A percentile compares a stretch with the other conserved stretches of the same genome.
These are phyloP conservation scores for Acleris cristana DNA, from an alignment of 2,888 invertebrate species.

Conservation along the genomic window DNA sequence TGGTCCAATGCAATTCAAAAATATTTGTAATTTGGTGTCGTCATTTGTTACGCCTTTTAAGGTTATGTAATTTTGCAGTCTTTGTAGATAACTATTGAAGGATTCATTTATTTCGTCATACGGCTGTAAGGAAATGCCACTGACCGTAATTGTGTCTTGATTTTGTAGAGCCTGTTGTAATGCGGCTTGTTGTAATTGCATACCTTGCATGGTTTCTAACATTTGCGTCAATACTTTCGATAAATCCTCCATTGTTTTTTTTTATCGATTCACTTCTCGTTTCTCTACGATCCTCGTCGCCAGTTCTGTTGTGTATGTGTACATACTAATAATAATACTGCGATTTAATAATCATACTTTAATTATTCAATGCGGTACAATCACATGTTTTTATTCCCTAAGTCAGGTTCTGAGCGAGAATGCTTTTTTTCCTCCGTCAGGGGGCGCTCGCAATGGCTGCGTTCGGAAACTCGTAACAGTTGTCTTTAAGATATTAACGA, in stretches of 20 bases:
- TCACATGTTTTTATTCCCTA: too few species aligned
- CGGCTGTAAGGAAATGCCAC: constrained; percentile 6
- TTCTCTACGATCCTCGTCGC: too few species aligned
- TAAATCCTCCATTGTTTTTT: too few species aligned
- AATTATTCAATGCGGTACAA: too few species aligned
- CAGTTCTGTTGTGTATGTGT: background rate
- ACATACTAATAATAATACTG: too few species aligned
- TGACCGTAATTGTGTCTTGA: background rate
- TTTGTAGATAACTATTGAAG: background rate
- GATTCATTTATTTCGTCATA: constrained; percentile 18
- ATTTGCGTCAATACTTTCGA: background rate
- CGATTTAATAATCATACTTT: too few species aligned
- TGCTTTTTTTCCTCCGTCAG: too few species aligned
- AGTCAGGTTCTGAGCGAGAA: too few species aligned
- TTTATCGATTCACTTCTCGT: too few species aligned
- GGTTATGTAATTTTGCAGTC: constrained; percentile 1
- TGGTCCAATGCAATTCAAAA: constrained; percentile 21
- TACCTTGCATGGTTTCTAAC: background rate
- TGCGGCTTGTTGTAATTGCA: background rate
- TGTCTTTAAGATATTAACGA: too few species aligned
- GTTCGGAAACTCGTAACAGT: too few species aligned
- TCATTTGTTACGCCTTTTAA: background rate
- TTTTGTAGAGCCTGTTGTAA: background rate
- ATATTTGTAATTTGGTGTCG: background rate
- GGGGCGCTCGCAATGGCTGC: too few species aligned